Evolutionary conservation across 2,797 vertebrate species (phyloP).

Genomic region (Pteropus rufus): DNA sequence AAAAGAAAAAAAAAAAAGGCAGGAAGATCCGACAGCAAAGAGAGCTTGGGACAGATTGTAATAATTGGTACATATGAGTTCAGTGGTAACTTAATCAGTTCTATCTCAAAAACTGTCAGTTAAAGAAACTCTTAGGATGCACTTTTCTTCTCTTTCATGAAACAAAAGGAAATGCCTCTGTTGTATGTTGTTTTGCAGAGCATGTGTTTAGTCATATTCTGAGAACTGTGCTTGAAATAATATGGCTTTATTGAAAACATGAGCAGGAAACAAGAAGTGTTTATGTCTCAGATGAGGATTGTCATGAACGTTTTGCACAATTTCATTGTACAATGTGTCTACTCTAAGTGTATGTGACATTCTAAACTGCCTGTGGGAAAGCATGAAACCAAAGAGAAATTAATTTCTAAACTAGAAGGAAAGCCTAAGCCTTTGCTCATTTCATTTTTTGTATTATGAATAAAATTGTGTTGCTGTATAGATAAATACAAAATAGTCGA

Average conservation of each 20-base stretch:
- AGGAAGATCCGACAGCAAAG: neutral
- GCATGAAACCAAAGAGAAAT: slow-evolving; percentile 64
- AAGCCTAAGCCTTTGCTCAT: neutral
- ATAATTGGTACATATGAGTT: neutral
- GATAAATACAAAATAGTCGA: neutral
- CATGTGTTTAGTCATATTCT: slow-evolving; percentile 48
- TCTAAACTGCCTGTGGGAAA: slow-evolving; percentile 68
- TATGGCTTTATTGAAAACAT: slow-evolving; percentile 32
- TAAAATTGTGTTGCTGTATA: slow-evolving; percentile 18
- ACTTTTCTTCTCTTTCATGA: neutral
- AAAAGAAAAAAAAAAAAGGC: neutral
- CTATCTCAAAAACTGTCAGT: neutral
- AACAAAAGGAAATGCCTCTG: slow-evolving; percentile 37
- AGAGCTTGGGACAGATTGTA: neutral
- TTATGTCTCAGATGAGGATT: slow-evolving; percentile 56
- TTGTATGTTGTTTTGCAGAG: slow-evolving; percentile 27
- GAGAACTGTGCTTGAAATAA: slow-evolving; percentile 54
- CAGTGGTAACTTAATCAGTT: slow-evolving; percentile 30
- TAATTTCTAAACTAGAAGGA: slow-evolving; percentile 53
- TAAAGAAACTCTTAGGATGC: neutral
- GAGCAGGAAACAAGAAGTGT: slow-evolving; percentile 46
- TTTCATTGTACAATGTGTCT: slow-evolving; percentile 20
- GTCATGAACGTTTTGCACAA: slow-evolving; percentile 41
- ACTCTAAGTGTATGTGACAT: slow-evolving; percentile 66
- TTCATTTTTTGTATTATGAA: slow-evolving; percentile 31